These are phyloP conservation scores for Trachelus iudaicus DNA, from an alignment of 2,888 invertebrate genomes.

Conservation along the genomic window DNA sequence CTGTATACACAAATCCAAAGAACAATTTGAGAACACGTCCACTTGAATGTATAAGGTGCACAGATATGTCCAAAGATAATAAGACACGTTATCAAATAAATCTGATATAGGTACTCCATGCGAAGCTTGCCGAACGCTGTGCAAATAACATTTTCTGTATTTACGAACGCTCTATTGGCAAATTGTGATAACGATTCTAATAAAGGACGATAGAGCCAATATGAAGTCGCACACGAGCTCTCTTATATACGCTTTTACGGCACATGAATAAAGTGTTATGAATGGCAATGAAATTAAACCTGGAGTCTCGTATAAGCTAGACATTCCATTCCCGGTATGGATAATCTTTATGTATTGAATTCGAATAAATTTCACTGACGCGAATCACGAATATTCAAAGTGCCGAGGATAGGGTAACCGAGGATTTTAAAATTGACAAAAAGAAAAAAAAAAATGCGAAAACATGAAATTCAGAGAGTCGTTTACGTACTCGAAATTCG, in stretches of 20 bases:
- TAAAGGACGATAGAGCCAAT: not conserved
- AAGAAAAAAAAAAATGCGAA: not conserved
- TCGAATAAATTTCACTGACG: not conserved
- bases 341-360: not conserved
- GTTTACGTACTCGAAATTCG: not conserved
- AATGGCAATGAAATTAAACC: not conserved
- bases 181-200: not conserved
- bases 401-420: not conserved
- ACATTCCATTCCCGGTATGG: not conserved
- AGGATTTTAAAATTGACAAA: not conserved
- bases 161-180: not conserved
- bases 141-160: not conserved
- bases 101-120: not conserved
- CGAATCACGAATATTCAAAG: not conserved
- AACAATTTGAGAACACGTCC: not conserved
- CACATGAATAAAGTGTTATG: not conserved
- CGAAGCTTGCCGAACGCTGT: not conserved
- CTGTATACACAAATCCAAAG: not conserved
- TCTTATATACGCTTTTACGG: not conserved
- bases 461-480: not conserved
- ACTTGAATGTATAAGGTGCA: not conserved
- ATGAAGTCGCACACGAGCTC: not conserved
- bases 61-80: not conserved
- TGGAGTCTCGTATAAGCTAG: not conserved
- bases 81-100: not conserved